phyloP scores from a whole-genome alignment of 2,888 invertebrate genomes.

The Coelogynopora nodosa region DNA sequence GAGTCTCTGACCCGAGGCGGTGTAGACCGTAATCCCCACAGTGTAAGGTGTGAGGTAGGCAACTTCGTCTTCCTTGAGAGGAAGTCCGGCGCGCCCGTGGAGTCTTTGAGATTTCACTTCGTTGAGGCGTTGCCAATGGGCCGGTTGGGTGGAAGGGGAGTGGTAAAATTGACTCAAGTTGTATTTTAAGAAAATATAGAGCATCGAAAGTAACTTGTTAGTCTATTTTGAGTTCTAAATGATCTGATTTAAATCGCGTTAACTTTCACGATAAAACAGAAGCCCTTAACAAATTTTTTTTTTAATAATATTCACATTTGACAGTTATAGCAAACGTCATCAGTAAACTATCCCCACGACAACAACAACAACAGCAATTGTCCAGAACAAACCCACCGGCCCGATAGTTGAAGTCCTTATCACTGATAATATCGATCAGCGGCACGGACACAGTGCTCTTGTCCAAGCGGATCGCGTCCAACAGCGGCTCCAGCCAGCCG shows the following conservation, averaged over 20 bases:
- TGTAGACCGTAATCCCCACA: neutral
- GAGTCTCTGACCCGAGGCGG: neutral
- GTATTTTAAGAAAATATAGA: no score
- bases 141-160: no score
- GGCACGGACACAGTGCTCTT: conserved; percentile 80
- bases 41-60: neutral
- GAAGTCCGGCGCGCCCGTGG: neutral
- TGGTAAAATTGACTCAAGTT: no score
- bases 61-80: neutral
- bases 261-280: no score
- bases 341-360: no score
- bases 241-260: no score
- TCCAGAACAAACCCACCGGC: neutral
- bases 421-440: conserved; percentile 88
- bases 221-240: no score
- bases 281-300: neutral
- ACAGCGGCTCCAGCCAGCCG: conserved; percentile 75
- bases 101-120: neutral
- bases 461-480: conserved; percentile 78
- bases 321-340: no score
- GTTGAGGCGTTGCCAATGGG: neutral
- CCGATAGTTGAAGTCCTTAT: conserved; percentile 66
- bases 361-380: neutral
- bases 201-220: no score
- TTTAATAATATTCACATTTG: no score